Conservation (phyloP, 2,888 invertebrate genomes). For the Trichogramma evanescens region DNA sequence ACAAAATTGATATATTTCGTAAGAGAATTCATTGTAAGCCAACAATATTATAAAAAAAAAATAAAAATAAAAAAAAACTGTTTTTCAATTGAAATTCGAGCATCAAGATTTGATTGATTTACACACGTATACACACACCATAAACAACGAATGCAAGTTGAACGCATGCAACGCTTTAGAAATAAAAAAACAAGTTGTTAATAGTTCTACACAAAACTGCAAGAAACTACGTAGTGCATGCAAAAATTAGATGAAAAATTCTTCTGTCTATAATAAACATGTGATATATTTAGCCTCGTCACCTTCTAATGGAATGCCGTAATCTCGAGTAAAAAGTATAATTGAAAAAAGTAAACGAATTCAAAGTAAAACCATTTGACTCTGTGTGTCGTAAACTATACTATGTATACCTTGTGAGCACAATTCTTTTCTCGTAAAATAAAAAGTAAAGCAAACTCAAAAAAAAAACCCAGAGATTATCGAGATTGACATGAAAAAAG, state of each 20-base stretch:
- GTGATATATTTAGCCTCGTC: too few species aligned
- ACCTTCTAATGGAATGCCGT: too few species aligned
- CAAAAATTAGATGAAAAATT: background rate
- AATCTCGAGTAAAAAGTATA: too few species aligned
- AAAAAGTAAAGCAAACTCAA: background rate
- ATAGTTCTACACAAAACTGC: background rate
- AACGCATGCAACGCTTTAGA: background rate
- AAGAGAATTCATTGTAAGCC: too few species aligned
- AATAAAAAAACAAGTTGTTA: background rate
- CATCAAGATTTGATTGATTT: background rate
- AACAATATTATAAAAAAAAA: background rate
- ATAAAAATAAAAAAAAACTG: background rate
- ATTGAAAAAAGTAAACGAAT: too few species aligned
- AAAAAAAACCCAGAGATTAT: background rate
- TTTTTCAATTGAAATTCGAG: background rate
- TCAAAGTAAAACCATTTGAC: too few species aligned
- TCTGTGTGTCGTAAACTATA: too few species aligned
- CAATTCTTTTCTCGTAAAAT: background rate
- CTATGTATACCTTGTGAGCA: too few species aligned
- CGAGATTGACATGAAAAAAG: constrained; percentile 8
- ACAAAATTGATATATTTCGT: background rate
- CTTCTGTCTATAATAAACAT: too few species aligned
- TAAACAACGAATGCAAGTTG: background rate
- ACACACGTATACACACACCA: background rate
- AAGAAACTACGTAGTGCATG: background rate